These are phyloP conservation scores for Drosophila willistoni DNA, from an alignment of 1,140 invertebrate genomes.

Conservation along the genomic window DNA sequence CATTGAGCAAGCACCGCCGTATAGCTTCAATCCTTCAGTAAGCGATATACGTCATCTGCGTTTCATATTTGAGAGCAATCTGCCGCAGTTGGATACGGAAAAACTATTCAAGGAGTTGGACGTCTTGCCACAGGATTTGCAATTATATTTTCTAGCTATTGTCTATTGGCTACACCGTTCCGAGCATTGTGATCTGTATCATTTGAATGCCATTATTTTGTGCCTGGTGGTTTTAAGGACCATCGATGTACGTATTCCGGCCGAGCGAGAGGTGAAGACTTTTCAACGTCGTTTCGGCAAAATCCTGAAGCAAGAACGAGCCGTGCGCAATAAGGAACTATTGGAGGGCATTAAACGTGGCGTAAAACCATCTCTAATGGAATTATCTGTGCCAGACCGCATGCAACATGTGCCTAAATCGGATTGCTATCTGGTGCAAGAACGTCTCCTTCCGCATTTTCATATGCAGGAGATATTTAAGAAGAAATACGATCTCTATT, in stretches of 20 bases:
- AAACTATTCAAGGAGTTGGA: conserved; percentile 79
- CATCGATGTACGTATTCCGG: conserved; percentile 86
- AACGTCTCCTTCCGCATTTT: conserved; percentile 87
- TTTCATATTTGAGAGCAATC: conserved; percentile 77
- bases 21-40: conserved; percentile 48
- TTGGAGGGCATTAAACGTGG: conserved; percentile 57
- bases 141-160: conserved; percentile 86
- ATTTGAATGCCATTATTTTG: conserved; percentile 87
- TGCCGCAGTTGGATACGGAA: conserved; percentile 61
- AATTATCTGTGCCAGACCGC: conserved; percentile 79
- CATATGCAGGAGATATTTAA: conserved; percentile 86
- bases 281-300: conserved; percentile 82
- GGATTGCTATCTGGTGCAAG: conserved; percentile 86
- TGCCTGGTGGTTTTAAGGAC: conserved; percentile 86
- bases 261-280: conserved; percentile 82
- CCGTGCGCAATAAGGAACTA: conserved; percentile 58
- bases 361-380: conserved; percentile 43
- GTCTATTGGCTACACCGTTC: conserved; percentile 88
- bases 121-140: conserved; percentile 85
- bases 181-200: conserved; percentile 83
- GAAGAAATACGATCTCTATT: conserved; percentile 86
- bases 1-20: conserved; percentile 44
- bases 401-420: conserved; percentile 84
- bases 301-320: conserved; percentile 63
- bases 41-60: conserved; percentile 59